Percentiles rank a stretch among this genome's conserved stretches.
These are phyloP conservation scores for Pseudanteris insignis DNA, from an alignment of 2,888 invertebrate genomes.

Conservation along the genomic window DNA sequence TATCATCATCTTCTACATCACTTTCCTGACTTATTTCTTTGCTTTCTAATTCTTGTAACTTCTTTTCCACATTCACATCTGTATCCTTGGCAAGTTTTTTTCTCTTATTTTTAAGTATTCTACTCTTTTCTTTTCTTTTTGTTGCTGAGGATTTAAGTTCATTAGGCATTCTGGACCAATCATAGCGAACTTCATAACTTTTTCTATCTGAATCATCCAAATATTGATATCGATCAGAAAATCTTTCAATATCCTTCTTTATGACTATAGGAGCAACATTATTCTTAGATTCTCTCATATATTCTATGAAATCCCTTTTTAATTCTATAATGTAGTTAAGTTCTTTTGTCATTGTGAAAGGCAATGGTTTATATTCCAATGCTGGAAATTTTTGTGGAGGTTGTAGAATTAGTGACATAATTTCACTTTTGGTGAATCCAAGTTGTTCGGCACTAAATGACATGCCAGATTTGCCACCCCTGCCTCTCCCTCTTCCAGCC, in stretches of 20 bases:
- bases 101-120: conserved; percentile 38
- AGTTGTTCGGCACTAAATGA: conserved; percentile 63
- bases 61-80: conserved; percentile 55
- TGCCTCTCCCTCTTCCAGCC: conserved; percentile 64
- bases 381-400: conserved; percentile 66
- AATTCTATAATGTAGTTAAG: conserved; percentile 77
- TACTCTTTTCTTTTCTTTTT: conserved; percentile 53
- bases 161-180: conserved; percentile 58
- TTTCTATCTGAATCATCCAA: conserved; percentile 47
- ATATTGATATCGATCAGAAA: conserved; percentile 58
- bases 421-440: conserved; percentile 61
- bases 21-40: conserved; percentile 68
- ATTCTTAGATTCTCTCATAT: conserved; percentile 75
- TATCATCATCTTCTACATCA: conserved; percentile 67
- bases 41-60: conserved; percentile 75
- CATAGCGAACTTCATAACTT: conserved; percentile 52
- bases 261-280: conserved; percentile 61
- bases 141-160: conserved; percentile 53
- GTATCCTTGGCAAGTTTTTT: conserved; percentile 44
- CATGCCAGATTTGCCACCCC: conserved; percentile 59
- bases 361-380: conserved; percentile 67
- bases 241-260: conserved; percentile 63
- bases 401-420: conserved; percentile 60
- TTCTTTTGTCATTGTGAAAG: conserved; percentile 65
- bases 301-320: conserved; percentile 78